These are phyloP conservation scores for Oscheius onirici DNA, from an alignment of 2,888 invertebrate genomes.

Conservation along the genomic window DNA sequence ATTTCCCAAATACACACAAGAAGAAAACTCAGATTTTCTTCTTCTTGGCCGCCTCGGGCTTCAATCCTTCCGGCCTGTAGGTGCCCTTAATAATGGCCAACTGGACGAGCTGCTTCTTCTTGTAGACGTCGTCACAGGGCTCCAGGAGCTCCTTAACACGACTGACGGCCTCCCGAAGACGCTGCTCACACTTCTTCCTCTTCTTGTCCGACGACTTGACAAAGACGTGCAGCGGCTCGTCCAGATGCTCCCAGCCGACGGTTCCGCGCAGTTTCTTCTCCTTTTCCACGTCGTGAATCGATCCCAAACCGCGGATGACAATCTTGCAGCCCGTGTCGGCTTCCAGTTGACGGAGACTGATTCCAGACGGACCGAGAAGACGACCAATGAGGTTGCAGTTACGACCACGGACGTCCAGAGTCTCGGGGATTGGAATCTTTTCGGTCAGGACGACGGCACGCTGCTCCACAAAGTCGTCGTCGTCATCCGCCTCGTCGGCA, in stretches of 20 bases:
- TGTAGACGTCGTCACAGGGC: slow-evolving; percentile 97
- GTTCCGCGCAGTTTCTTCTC: slow-evolving; percentile 50
- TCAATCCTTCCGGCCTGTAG: slow-evolving; percentile 29
- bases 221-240: slow-evolving; percentile 62
- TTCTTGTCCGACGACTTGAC: slow-evolving; percentile 49
- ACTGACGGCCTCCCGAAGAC: slow-evolving; percentile 91
- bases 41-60: no score
- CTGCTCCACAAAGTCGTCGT: not conserved
- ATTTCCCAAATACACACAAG: no score
- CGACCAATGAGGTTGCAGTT: slow-evolving; percentile 42
- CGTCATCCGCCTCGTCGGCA: not conserved
- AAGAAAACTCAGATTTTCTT: no score
- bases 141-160: slow-evolving; percentile 96
- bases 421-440: not conserved
- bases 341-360: slow-evolving; percentile 62
- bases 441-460: not conserved
- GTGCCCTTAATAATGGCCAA: slow-evolving; percentile 99
- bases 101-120: slow-evolving; percentile 98
- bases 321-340: slow-evolving; percentile 50
- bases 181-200: slow-evolving; percentile 78
- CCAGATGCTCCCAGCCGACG: slow-evolving; percentile 62
- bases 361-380: slow-evolving; percentile 63
- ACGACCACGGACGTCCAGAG: not conserved
- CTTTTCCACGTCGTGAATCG: slow-evolving; percentile 50
- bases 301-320: slow-evolving; percentile 61